Conservation (phyloP, 2,888 invertebrate species). For the Crocallis elinguaria region DNA sequence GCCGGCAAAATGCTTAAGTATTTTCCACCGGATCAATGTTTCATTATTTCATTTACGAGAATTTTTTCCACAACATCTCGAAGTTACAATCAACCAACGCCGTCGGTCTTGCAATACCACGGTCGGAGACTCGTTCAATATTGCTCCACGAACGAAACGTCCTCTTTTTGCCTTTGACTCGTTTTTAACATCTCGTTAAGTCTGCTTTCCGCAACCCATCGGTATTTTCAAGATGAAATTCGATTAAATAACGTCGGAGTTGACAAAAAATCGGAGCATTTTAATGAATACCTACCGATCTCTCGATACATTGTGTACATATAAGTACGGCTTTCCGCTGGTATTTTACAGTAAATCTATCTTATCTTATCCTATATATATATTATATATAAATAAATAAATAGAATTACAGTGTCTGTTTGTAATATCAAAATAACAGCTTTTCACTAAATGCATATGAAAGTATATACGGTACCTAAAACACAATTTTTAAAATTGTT, state of each 20-base stretch:
- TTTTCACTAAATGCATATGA: no score
- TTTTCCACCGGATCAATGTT: conserved; percentile 11
- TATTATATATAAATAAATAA: no score
- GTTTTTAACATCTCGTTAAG: conserved; percentile 55
- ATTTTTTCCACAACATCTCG: conserved; percentile 15
- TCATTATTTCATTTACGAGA: conserved; percentile 19
- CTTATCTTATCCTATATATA: no score
- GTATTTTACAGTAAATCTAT: no score
- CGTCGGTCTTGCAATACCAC: conserved; percentile 35
- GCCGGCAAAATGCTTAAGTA: background rate
- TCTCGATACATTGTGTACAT: no score
- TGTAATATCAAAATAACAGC: no score
- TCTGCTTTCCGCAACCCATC: conserved; percentile 38
- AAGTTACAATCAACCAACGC: conserved; percentile 21
- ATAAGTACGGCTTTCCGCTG: no score
- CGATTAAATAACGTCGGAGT: conserved; percentile 24
- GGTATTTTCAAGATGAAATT: conserved; percentile 42
- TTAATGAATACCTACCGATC: background rate
- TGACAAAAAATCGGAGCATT: background rate
- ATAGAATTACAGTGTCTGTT: no score
- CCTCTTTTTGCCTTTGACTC: conserved; percentile 46
- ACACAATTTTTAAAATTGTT: no score
- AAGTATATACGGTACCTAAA: no score
- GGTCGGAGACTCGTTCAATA: conserved; percentile 37
- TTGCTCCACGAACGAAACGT: conserved; percentile 38